Evolutionary conservation across 2,797 vertebrate genomes (phyloP).

Genomic region (Acanthurus lineatus): DNA sequence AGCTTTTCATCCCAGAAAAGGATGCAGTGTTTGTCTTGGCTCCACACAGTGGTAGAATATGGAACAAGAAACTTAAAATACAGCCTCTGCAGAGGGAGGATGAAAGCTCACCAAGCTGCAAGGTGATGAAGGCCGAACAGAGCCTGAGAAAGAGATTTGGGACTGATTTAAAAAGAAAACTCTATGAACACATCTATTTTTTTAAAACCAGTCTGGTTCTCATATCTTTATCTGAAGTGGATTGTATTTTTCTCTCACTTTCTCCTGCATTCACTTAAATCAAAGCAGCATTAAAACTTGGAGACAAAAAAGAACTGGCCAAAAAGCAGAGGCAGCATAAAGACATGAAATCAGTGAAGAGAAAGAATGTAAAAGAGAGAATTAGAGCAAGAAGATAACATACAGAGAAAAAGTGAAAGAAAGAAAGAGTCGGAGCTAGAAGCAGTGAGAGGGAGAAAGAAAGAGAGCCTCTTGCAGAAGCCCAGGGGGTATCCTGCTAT

Average conservation of each 20-base stretch:
- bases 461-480: conserved; percentile 78
- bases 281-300: neutral
- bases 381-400: conserved; percentile 46
- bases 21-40: conserved; percentile 39
- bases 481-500: conserved; percentile 84
- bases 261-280: neutral
- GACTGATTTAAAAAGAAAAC: neutral
- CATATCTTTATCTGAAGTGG: conserved; percentile 10
- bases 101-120: conserved; percentile 3
- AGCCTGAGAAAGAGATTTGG: neutral
- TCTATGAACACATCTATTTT: neutral
- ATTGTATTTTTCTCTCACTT: neutral
- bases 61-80: conserved; percentile 29
- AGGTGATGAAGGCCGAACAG: neutral
- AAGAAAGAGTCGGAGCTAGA: conserved; percentile 50
- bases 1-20: neutral
- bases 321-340: neutral
- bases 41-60: conserved; percentile 48
- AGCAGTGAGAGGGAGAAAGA: conserved; percentile 61
- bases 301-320: neutral
- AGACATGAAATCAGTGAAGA: neutral
- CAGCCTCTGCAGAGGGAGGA: neutral
- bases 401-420: conserved; percentile 27
- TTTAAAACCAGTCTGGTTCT: neutral
- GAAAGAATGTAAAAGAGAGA: conserved; percentile 26